phyloP scores from a whole-genome alignment of 2,888 invertebrate genomes.

The Temnothorax ravouxi region DNA sequence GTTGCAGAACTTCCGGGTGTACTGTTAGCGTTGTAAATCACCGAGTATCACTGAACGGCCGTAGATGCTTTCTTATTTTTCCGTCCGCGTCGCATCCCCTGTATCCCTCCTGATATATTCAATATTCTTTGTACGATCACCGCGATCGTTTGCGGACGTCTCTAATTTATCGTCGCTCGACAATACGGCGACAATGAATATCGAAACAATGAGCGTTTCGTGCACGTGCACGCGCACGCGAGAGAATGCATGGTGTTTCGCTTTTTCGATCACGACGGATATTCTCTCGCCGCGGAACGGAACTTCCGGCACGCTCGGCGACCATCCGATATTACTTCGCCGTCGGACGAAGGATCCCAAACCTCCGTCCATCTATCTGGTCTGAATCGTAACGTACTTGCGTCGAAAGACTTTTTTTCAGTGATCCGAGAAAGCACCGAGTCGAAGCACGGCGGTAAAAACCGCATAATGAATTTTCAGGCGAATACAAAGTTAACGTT shows the following conservation, averaged over 20 bases:
- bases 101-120: constrained; percentile 18
- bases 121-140: constrained; percentile 55
- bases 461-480: constrained; percentile 45
- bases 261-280: constrained; percentile 42
- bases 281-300: constrained; percentile 30
- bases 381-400: constrained; percentile 20
- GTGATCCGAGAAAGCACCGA: constrained; percentile 1
- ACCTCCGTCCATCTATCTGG: constrained; percentile 5
- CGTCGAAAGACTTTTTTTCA: neutral
- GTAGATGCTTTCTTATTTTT: constrained; percentile 51
- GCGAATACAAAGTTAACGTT: constrained; percentile 20
- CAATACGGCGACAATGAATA: constrained; percentile 67
- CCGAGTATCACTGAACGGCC: constrained; percentile 23
- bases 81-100: constrained; percentile 10
- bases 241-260: constrained; percentile 30
- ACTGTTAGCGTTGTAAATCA: constrained; percentile 48
- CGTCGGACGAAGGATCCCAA: constrained; percentile 6
- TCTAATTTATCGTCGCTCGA: constrained; percentile 65
- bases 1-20: constrained; percentile 28
- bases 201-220: constrained; percentile 60
- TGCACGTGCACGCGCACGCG: constrained; percentile 7
- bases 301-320: constrained; percentile 45
- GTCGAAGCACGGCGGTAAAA: constrained; percentile 22
- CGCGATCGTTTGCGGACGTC: constrained; percentile 57
- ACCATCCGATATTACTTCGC: constrained; percentile 52